Conservation (phyloP, 1,140 invertebrate species). For the Trichogramma pretiosum region DNA sequence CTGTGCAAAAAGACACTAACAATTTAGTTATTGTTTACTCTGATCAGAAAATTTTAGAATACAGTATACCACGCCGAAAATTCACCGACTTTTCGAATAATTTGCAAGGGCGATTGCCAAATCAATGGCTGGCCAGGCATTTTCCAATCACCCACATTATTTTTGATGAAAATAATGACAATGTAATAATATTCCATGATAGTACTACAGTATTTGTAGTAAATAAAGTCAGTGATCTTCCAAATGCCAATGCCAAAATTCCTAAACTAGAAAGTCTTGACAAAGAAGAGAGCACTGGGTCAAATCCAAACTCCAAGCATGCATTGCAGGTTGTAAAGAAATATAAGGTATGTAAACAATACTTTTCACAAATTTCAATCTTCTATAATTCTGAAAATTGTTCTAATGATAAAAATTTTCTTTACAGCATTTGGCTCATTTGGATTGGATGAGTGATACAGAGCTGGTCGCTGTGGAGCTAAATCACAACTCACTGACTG, state of each 20-base stretch:
- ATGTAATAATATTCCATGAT: slow-evolving; percentile 57
- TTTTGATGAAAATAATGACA: slow-evolving; percentile 49
- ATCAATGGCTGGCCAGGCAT: slow-evolving; percentile 41
- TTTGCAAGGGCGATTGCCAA: slow-evolving; percentile 40
- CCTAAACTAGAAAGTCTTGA: slow-evolving; percentile 33
- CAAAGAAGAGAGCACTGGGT: slow-evolving; percentile 33
- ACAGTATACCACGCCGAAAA: slow-evolving; percentile 48
- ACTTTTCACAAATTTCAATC: slow-evolving; percentile 12
- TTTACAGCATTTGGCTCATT: slow-evolving; percentile 58
- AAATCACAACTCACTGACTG: slow-evolving; percentile 51
- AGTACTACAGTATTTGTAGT: slow-evolving; percentile 54
- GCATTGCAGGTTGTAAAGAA: slow-evolving; percentile 42
- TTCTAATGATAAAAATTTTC: slow-evolving; percentile 21
- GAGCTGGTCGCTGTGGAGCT: slow-evolving; percentile 62
- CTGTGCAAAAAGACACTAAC: slow-evolving; percentile 48
- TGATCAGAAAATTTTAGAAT: slow-evolving; percentile 67
- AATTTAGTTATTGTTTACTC: slow-evolving; percentile 59
- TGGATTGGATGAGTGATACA: slow-evolving; percentile 48
- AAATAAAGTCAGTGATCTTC: slow-evolving; percentile 46
- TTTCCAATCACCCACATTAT: slow-evolving; percentile 49
- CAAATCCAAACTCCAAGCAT: slow-evolving; percentile 30
- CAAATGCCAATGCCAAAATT: slow-evolving; percentile 36
- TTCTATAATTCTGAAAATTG: slow-evolving; percentile 5
- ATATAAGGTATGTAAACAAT: slow-evolving; percentile 38
- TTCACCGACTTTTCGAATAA: slow-evolving; percentile 51